These are phyloP conservation scores for Trichopria drosophilae DNA, from an alignment of 2,888 invertebrate species.

Conservation along the genomic window DNA sequence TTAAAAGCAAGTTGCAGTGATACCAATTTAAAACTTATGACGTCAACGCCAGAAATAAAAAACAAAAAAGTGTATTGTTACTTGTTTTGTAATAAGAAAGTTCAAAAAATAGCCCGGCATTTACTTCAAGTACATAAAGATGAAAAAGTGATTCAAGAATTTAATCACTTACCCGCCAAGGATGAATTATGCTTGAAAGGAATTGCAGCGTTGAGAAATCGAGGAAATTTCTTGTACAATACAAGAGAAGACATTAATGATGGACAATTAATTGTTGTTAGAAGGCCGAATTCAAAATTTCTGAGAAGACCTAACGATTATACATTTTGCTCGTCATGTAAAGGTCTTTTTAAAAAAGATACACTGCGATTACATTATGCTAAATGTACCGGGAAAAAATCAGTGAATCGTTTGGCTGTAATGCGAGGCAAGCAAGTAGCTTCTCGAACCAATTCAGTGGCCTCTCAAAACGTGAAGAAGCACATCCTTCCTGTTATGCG, in stretches of 20 bases:
- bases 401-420: slow-evolving; percentile 6
- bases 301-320: slow-evolving; percentile 26
- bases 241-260: slow-evolving; percentile 33
- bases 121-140: too few species aligned
- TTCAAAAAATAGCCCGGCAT: too few species aligned
- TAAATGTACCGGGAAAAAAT: slow-evolving; percentile 12
- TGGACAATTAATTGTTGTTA: slow-evolving; percentile 34
- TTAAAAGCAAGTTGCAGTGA: too few species aligned
- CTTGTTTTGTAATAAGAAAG: too few species aligned
- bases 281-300: slow-evolving; percentile 28
- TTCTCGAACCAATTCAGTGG: slow-evolving; percentile 27
- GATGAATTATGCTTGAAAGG: too few species aligned
- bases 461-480: slow-evolving; percentile 23
- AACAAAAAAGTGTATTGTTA: too few species aligned
- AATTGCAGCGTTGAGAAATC: too few species aligned
- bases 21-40: too few species aligned
- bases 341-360: slow-evolving; percentile 32
- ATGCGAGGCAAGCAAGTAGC: slow-evolving; percentile 15
- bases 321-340: slow-evolving; percentile 31
- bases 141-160: too few species aligned
- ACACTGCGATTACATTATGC: slow-evolving; percentile 30
- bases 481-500: slow-evolving; percentile 33
- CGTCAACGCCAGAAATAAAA: too few species aligned
- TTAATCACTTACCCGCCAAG: too few species aligned
- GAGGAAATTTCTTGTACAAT: too few species aligned